Conservation (phyloP, 2,888 invertebrate species). For the Heliconius ethilla region DNA sequence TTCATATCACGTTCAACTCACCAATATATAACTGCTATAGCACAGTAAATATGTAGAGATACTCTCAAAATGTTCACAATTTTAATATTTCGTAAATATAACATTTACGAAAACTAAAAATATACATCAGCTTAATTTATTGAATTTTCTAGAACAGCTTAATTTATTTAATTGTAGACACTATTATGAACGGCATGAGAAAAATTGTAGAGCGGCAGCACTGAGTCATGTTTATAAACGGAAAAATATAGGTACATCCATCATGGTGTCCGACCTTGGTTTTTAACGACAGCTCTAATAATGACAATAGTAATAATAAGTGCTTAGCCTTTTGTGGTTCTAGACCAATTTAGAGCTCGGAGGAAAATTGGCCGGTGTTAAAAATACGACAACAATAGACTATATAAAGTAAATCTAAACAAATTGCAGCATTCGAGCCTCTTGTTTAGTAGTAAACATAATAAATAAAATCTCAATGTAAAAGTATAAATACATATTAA, state of each 20-base stretch:
- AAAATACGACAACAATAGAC: not conserved
- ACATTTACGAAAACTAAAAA: not conserved
- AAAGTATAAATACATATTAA: not conserved
- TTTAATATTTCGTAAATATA: too few species aligned
- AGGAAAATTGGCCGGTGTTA: constrained; percentile 11
- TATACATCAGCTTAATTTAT: not conserved
- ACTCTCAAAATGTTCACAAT: too few species aligned
- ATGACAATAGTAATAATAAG: constrained; percentile 39
- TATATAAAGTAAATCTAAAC: not conserved
- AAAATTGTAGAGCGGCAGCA: constrained; percentile 34
- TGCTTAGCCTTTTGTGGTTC: constrained; percentile 18
- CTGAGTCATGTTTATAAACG: constrained; percentile 45
- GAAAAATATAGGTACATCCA: constrained; percentile 42
- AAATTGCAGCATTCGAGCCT: not conserved
- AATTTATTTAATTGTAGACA: not conserved
- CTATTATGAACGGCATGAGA: not conserved
- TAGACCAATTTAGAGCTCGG: not conserved
- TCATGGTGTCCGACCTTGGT: constrained; percentile 43
- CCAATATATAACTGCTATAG: not conserved
- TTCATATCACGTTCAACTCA: not conserved
- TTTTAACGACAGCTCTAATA: constrained; percentile 40
- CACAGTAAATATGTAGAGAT: too few species aligned
- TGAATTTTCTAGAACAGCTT: not conserved
- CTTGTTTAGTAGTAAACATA: not conserved
- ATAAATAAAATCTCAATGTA: not conserved